A percentile compares a stretch with the other conserved stretches of the same genome.
These are phyloP conservation scores for Stenichneumon culpator DNA, from an alignment of 2,888 invertebrate species.

Conservation along the genomic window DNA sequence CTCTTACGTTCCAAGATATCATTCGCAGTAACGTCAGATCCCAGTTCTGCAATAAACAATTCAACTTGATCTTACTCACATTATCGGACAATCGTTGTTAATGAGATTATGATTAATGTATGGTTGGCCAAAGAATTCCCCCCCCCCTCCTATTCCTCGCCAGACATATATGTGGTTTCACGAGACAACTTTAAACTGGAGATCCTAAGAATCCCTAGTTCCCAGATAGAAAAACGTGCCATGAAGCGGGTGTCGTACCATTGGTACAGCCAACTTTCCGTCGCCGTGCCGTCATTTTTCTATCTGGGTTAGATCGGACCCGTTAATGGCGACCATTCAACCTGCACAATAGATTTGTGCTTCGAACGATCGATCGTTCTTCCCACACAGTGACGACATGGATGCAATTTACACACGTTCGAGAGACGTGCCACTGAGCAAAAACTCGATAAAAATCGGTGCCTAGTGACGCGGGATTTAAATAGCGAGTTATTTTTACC, in stretches of 20 bases:
- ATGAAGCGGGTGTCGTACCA: too few relatives aligned
- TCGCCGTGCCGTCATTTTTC: too few relatives aligned
- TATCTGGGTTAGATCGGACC: too few relatives aligned
- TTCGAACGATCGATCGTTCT: not conserved
- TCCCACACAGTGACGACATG: not conserved
- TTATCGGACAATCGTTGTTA: too few relatives aligned
- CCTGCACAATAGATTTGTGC: too few relatives aligned
- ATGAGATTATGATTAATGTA: not conserved
- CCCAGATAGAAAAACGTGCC: too few relatives aligned
- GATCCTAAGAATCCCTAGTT: too few relatives aligned
- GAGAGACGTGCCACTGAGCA: not conserved
- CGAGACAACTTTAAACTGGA: too few relatives aligned
- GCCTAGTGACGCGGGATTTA: not conserved
- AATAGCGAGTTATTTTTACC: not conserved
- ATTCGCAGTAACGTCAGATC: constrained; percentile 59
- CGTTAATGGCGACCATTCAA: too few relatives aligned
- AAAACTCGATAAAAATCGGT: constrained; percentile 2
- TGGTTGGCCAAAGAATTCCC: not conserved
- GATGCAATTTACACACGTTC: not conserved
- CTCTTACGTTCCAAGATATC: constrained; percentile 48
- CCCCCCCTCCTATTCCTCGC: too few relatives aligned
- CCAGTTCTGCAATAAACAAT: constrained; percentile 69
- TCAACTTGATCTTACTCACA: constrained; percentile 42
- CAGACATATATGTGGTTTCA: too few relatives aligned
- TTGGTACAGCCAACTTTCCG: too few relatives aligned